phyloP scores from a whole-genome alignment of 2,888 invertebrate species.

The Cantharis flavilabris region DNA sequence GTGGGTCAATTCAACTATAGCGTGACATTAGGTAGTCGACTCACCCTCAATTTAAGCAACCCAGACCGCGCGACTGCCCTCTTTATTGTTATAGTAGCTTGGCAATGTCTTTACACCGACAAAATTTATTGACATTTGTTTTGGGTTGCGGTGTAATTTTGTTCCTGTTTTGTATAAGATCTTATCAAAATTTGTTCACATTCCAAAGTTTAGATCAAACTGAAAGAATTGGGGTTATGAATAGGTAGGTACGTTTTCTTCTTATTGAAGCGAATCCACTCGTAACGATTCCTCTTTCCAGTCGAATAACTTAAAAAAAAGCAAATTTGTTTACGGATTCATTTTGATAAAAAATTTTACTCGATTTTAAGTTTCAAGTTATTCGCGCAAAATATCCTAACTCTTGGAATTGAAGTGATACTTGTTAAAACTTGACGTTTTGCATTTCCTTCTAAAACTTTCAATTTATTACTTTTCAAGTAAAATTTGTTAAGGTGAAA shows the following conservation, averaged over 20 bases:
- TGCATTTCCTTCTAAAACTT: not conserved
- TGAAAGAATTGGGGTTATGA: not conserved
- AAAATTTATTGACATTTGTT: conserved; percentile 24
- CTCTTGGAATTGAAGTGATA: not conserved
- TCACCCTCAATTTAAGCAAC: conserved; percentile 9
- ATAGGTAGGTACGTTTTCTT: not conserved
- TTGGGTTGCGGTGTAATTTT: conserved; percentile 11
- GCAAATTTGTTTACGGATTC: not conserved
- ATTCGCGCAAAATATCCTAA: not conserved
- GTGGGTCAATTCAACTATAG: conserved; percentile 17
- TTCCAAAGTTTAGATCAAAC: not conserved
- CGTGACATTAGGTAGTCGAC: conserved; percentile 17
- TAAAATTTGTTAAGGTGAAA: not conserved
- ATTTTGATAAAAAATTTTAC: not conserved
- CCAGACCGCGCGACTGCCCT: conserved; percentile 18
- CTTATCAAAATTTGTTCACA: not conserved
- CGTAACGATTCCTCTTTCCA: not conserved
- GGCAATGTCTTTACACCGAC: conserved; percentile 21
- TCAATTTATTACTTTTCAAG: not conserved
- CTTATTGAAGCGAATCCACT: not conserved
- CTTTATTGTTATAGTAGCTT: conserved; percentile 24
- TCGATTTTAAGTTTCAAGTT: not conserved
- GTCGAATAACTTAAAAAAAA: not conserved
- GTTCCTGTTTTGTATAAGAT: conserved; percentile 5
- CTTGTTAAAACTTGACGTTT: not conserved